Percentiles rank a stretch among this genome's conserved stretches.
These are phyloP conservation scores for Gallinago stenura DNA, from an alignment of 2,797 vertebrate species.

Conservation along the genomic window DNA sequence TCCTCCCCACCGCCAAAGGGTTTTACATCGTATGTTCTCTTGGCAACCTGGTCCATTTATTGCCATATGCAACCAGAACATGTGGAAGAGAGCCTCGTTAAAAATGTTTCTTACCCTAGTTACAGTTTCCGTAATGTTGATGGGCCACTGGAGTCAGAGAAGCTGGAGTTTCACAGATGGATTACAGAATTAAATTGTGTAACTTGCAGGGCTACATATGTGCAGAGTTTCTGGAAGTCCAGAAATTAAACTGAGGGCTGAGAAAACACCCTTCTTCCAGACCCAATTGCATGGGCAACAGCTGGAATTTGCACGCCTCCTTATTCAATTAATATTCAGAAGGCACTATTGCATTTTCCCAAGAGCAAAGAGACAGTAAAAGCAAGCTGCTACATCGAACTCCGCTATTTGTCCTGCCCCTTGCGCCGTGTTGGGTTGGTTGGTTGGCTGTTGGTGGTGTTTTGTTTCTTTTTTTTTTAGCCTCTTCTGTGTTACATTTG, in stretches of 20 bases:
- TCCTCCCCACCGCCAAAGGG: background rate
- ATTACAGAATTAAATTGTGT: constrained; percentile 17
- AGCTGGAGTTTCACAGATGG: background rate
- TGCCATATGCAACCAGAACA: background rate
- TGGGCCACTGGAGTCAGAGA: background rate
- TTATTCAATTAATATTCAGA: constrained; percentile 67
- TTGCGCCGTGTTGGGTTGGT: background rate
- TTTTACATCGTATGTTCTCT: accelerated
- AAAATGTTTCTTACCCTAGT: background rate
- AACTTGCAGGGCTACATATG: background rate
- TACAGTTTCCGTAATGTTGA: background rate
- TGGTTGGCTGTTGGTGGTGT: background rate
- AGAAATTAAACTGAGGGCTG: background rate
- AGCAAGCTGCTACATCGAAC: constrained; percentile 32
- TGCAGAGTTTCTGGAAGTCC: constrained; percentile 15
- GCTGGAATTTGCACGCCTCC: constrained; percentile 56
- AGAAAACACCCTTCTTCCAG: constrained; percentile 17
- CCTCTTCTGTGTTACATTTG: constrained; percentile 30
- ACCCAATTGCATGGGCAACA: background rate
- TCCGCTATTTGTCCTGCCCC: background rate
- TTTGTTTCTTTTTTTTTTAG: constrained; percentile 41
- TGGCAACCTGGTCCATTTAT: background rate
- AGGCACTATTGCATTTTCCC: constrained; percentile 31
- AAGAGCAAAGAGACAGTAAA: constrained; percentile 31
- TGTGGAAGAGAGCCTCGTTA: background rate